These are phyloP conservation scores for Aporophyla nigra DNA, from an alignment of 2,888 invertebrate species.

Conservation along the genomic window DNA sequence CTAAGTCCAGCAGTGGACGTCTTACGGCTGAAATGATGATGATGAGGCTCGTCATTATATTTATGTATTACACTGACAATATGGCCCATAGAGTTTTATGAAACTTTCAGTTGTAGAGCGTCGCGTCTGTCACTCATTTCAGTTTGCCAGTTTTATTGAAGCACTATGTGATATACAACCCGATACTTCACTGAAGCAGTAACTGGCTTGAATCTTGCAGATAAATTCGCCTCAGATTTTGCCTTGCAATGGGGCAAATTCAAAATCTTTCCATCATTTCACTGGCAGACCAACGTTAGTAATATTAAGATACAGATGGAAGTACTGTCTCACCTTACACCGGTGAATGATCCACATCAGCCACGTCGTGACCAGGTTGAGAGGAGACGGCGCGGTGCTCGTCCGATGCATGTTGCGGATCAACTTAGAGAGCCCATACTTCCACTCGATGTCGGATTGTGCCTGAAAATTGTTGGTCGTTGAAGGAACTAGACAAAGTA, in stretches of 20 bases:
- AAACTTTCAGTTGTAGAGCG: background rate
- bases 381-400: conserved; percentile 98
- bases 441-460: conserved; percentile 99
- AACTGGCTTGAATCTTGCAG: background rate
- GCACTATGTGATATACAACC: no score
- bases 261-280: background rate
- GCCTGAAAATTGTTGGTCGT: conserved; percentile 92
- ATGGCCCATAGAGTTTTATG: background rate
- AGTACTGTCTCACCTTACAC: conserved; percentile 92
- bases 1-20: no score
- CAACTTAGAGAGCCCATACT: conserved; percentile 99
- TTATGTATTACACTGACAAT: no score
- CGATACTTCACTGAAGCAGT: background rate
- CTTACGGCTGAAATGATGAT: no score
- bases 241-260: background rate
- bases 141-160: background rate
- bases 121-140: background rate
- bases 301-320: background rate
- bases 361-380: conserved; percentile 99
- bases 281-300: background rate
- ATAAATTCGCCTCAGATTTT: background rate
- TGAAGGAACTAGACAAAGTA: background rate
- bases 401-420: conserved; percentile 99
- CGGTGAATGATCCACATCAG: conserved; percentile 95
- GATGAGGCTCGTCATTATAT: background rate